Conservation (phyloP, 2,113 vertebrate genomes). For the Hypomesus transpacificus region DNA sequence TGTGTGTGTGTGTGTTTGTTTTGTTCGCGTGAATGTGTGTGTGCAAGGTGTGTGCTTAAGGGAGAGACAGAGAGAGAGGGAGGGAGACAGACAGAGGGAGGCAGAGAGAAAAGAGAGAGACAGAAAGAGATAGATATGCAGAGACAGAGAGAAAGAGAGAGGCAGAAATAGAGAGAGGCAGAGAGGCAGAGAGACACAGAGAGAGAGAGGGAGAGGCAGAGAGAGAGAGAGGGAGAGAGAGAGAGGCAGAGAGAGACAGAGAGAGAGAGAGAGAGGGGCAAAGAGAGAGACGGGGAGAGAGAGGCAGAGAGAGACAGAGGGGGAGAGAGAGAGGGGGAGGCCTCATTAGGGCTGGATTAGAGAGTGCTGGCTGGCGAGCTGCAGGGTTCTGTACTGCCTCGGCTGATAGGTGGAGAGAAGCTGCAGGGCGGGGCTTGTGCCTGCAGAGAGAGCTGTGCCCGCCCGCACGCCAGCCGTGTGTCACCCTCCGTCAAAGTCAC, state of each 20-base stretch:
- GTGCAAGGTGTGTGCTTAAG: background rate
- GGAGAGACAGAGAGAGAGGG: background rate
- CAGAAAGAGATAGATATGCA: slow-evolving; percentile 7
- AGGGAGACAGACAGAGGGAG: background rate
- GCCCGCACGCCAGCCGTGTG: background rate
- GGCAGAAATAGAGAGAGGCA: background rate
- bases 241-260: fast-evolving
- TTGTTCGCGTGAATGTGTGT: background rate
- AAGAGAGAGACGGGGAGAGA: background rate
- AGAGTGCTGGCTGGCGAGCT: background rate
- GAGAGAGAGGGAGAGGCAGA: background rate
- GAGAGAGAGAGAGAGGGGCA: background rate
- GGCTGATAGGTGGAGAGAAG: background rate
- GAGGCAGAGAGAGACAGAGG: background rate
- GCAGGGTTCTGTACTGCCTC: background rate
- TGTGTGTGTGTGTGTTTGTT: slow-evolving; percentile 3
- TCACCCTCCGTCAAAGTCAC: slow-evolving; percentile 29
- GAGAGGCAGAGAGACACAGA: background rate
- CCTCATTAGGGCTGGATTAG: slow-evolving; percentile 31
- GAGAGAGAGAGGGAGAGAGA: background rate
- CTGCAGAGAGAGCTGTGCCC: background rate
- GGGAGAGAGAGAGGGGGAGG: background rate
- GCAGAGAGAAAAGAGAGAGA: background rate
- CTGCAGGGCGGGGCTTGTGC: slow-evolving; percentile 4
- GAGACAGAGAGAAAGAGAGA: background rate